phyloP scores from a whole-genome alignment of 2,797 vertebrate species.

The Onychomys torridus region DNA sequence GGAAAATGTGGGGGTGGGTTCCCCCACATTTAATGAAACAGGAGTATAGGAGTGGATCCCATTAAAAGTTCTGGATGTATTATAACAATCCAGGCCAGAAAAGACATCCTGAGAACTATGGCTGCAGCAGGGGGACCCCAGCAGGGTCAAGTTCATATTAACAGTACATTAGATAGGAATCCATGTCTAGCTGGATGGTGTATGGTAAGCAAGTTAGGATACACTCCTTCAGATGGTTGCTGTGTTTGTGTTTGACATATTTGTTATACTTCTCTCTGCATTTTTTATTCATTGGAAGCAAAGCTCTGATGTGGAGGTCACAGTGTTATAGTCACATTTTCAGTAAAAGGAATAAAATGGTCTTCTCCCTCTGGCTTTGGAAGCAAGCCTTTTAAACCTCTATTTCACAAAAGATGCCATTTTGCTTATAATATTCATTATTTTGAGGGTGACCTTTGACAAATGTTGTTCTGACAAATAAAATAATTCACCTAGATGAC shows the following conservation, averaged over 20 bases:
- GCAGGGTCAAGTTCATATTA: not conserved
- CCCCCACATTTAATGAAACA: not conserved
- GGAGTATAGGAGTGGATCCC: not conserved
- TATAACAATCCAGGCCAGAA: not conserved
- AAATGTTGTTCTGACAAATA: not conserved
- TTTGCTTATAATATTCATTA: conserved; percentile 5
- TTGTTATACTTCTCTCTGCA: not conserved
- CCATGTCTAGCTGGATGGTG: not conserved
- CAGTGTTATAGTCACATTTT: not conserved
- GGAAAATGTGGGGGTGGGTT: too few relatives aligned
- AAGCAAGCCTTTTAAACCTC: not conserved
- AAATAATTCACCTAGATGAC: not conserved
- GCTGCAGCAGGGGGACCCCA: not conserved
- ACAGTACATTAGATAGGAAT: not conserved
- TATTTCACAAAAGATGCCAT: not conserved
- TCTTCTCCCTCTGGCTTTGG: not conserved
- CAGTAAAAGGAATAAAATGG: not conserved
- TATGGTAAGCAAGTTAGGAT: not conserved
- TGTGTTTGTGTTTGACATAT: not conserved
- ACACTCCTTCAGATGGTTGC: not conserved
- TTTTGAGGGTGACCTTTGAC: not conserved
- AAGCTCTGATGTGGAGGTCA: not conserved
- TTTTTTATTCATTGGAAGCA: conserved; percentile 10
- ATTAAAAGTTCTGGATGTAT: not conserved
- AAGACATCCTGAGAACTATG: not conserved